Conservation (phyloP, 2,113 vertebrate genomes). For the Ictidomys tridecemlineatus region DNA sequence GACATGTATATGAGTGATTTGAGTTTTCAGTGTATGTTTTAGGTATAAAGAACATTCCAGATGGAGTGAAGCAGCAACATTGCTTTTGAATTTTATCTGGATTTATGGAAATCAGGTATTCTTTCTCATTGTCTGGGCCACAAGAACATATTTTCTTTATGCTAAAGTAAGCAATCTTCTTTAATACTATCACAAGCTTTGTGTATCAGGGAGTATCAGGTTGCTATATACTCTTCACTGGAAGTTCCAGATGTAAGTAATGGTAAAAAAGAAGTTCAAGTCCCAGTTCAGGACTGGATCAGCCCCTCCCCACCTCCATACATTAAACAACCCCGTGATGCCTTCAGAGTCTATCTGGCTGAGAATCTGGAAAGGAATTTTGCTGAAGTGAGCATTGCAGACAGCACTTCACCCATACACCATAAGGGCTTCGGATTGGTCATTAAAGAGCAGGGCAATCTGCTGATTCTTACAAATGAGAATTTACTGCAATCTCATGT, state of each 20-base stretch:
- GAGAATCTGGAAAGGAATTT: not conserved
- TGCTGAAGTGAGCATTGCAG: not conserved
- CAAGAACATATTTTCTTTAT: not conserved
- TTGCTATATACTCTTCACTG: not conserved
- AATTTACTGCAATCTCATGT: conserved; percentile 74
- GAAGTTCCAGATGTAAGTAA: not conserved
- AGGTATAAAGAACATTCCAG: conserved; percentile 27
- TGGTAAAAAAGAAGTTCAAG: not conserved
- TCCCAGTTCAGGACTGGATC: not conserved
- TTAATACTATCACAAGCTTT: not conserved
- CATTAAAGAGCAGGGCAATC: conserved; percentile 56
- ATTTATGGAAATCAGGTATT: not conserved
- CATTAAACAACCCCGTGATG: not conserved
- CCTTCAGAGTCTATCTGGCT: not conserved
- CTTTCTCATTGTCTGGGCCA: not conserved
- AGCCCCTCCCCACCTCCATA: not conserved
- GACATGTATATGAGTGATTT: not conserved
- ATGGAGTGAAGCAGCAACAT: not conserved
- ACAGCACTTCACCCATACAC: fast-evolving
- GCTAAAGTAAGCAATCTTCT: not conserved
- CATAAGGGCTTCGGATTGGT: conserved; percentile 46
- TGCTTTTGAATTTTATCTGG: not conserved
- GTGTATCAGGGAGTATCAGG: not conserved
- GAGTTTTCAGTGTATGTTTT: not conserved
- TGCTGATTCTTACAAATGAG: conserved; percentile 69